phyloP scores from a whole-genome alignment of 1,140 invertebrate genomes.

The Protaetia brevitarsis region DNA sequence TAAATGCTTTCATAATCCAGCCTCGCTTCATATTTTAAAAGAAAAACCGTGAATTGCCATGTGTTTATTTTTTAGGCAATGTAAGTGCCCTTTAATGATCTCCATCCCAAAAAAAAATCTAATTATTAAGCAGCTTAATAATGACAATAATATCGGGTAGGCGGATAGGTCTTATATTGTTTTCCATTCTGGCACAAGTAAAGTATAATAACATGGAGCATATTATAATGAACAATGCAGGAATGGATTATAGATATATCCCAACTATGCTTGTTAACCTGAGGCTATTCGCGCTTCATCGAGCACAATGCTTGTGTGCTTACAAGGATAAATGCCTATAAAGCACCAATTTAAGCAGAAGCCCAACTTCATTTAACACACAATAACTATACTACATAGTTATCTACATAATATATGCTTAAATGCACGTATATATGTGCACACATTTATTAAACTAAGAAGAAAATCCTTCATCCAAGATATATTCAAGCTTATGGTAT shows the following conservation, averaged over 20 bases:
- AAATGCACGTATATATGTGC: too few species aligned
- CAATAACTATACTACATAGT: neutral
- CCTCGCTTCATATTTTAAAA: too few species aligned
- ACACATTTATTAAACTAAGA: neutral
- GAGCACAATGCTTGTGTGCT: neutral
- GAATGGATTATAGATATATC: neutral
- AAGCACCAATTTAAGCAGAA: neutral
- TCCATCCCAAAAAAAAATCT: too few species aligned
- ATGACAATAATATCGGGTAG: too few species aligned
- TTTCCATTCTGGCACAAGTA: too few species aligned
- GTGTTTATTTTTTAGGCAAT: too few species aligned
- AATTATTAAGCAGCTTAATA: too few species aligned
- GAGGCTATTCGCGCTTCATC: neutral
- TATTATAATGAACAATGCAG: neutral
- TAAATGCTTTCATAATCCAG: too few species aligned
- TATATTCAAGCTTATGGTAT: neutral
- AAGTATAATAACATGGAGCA: neutral
- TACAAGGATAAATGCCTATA: neutral
- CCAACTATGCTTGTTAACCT: neutral
- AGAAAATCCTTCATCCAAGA: neutral
- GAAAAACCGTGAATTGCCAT: too few species aligned
- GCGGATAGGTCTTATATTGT: too few species aligned
- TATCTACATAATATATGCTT: too few species aligned
- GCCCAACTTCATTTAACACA: neutral
- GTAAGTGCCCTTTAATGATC: too few species aligned